These are phyloP conservation scores for Ctenodactylus gundi DNA, from an alignment of 2,113 vertebrate genomes.

Conservation along the genomic window DNA sequence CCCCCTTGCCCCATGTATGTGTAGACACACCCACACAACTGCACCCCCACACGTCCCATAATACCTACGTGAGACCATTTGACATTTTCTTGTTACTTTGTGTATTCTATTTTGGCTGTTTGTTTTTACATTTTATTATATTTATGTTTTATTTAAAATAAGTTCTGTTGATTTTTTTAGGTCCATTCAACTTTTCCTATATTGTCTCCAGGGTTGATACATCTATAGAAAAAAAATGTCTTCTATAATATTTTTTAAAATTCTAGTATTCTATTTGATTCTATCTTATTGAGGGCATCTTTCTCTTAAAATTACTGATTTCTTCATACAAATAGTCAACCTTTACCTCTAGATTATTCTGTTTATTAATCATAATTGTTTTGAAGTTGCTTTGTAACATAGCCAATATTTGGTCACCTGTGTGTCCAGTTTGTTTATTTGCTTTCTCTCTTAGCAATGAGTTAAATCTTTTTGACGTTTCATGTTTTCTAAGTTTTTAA, in stretches of 20 bases:
- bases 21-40: background rate
- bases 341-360: background rate
- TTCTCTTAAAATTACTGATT: background rate
- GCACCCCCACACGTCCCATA: background rate
- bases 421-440: background rate
- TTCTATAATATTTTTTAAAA: background rate
- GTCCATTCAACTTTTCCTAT: background rate
- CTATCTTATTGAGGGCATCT: background rate
- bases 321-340: background rate
- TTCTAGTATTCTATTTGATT: background rate
- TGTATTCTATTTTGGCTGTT: background rate
- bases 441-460: background rate
- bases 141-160: background rate
- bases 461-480: background rate
- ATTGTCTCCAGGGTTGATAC: background rate
- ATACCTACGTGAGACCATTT: background rate
- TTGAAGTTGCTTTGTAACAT: background rate
- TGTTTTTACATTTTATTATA: background rate
- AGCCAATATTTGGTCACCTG: background rate
- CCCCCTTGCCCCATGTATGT: no score
- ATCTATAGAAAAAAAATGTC: background rate
- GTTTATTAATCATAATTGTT: background rate
- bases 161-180: background rate
- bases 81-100: background rate
- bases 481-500: background rate